These are phyloP conservation scores for Drosophila villosipedis DNA, from an alignment of 2,888 invertebrate species.

Conservation along the genomic window DNA sequence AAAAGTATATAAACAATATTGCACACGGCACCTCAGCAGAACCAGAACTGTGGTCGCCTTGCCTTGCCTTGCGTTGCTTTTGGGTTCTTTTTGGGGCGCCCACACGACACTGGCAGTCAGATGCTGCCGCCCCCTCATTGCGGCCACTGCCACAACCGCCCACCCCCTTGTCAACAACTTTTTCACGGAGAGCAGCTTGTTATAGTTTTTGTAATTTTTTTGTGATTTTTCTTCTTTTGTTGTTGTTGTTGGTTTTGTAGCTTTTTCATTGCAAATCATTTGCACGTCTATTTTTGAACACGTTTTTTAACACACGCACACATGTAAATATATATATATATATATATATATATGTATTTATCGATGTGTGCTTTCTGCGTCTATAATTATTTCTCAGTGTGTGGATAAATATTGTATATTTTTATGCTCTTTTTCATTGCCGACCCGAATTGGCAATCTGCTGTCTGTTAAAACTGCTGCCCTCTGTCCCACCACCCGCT, in stretches of 20 bases:
- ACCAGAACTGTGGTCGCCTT: constrained; percentile 21
- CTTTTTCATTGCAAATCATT: constrained; percentile 79
- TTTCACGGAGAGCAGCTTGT: constrained; percentile 55
- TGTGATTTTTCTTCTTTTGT: constrained; percentile 1
- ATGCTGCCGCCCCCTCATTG: constrained; percentile 31
- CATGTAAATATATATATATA: background rate
- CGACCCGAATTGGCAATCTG: constrained; percentile 65
- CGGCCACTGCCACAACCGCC: constrained; percentile 8
- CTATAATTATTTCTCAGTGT: constrained; percentile 25
- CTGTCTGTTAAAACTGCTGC: constrained; percentile 49
- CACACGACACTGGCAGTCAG: constrained; percentile 59
- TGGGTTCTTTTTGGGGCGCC: constrained; percentile 51
- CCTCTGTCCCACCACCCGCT: background rate
- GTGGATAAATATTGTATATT: constrained; percentile 47
- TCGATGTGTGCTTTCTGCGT: background rate
- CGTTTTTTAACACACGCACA: constrained; percentile 57
- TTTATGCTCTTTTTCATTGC: constrained; percentile 74
- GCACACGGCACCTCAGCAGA: constrained; percentile 83
- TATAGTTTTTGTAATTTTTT: constrained; percentile 60
- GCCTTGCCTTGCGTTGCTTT: constrained; percentile 18
- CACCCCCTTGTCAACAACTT: constrained; percentile 67
- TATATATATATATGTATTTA: constrained; percentile 8
- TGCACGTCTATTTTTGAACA: constrained; percentile 79
- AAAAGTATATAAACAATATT: constrained; percentile 84
- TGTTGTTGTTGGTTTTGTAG: constrained; percentile 31